phyloP scores from a whole-genome alignment of 1,140 invertebrate species.

The Hylyphantes graminicola region DNA sequence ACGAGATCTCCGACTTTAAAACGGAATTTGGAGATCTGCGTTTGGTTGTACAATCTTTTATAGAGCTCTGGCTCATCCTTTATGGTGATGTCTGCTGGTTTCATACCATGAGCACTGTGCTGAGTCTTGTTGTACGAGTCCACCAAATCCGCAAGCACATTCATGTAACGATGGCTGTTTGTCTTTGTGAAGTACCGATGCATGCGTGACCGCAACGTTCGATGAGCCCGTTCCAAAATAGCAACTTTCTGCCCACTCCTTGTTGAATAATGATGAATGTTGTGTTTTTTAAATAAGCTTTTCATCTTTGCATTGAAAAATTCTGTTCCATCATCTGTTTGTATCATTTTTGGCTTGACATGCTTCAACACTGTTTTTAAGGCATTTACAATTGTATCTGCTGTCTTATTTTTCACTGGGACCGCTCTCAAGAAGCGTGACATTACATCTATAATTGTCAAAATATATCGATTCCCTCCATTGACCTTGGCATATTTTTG shows the following conservation, averaged over 20 bases:
- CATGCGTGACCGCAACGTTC: neutral
- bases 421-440: neutral
- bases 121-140: neutral
- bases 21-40: neutral
- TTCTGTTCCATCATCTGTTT: neutral
- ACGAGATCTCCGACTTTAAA: neutral
- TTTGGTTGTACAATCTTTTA: neutral
- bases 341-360: neutral
- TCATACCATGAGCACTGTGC: neutral
- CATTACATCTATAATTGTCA: conserved; percentile 5
- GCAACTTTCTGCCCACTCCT: neutral
- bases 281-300: neutral
- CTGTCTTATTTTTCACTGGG: neutral
- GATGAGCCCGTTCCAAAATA: neutral
- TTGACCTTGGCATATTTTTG: neutral
- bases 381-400: neutral
- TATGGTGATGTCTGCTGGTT: neutral
- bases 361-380: neutral
- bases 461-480: neutral
- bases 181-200: neutral
- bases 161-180: neutral
- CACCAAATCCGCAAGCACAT: neutral
- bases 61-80: neutral
- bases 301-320: neutral
- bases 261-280: neutral